phyloP scores from a whole-genome alignment of 2,888 invertebrate species.

The Amaurobius ferox region DNA sequence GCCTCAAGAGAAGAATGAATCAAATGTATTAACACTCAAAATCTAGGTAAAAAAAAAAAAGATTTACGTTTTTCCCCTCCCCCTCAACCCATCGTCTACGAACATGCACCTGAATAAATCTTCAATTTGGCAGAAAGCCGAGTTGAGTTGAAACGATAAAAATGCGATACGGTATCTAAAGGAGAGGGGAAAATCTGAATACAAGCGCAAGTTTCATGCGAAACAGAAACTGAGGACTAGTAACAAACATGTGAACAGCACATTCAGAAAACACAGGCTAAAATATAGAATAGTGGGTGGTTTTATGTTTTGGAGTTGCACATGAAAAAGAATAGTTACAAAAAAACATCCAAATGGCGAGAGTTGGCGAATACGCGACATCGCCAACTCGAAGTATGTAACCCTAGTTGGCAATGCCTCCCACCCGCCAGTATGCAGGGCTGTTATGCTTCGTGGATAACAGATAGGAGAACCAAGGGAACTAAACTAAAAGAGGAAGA shows the following conservation, averaged over 20 bases:
- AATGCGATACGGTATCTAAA: neutral
- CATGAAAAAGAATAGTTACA: neutral
- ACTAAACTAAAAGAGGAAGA: constrained; percentile 48
- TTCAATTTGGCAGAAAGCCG: neutral
- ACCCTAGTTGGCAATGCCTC: constrained; percentile 55
- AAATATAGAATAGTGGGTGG: too few species aligned
- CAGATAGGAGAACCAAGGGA: constrained; percentile 63
- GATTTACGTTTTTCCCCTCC: neutral
- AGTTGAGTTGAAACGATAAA: neutral
- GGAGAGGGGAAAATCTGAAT: neutral
- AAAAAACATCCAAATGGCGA: constrained; percentile 15
- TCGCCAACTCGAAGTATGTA: constrained; percentile 20
- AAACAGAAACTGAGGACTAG: too few species aligned
- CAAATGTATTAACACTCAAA: too few species aligned
- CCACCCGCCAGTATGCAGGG: constrained; percentile 50
- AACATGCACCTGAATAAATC: constrained; percentile 1
- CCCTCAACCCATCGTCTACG: neutral
- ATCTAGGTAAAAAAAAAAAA: too few species aligned
- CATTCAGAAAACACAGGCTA: too few species aligned
- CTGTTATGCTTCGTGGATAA: constrained; percentile 67
- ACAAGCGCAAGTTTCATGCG: too few species aligned
- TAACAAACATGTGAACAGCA: too few species aligned
- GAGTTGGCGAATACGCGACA: constrained; percentile 14
- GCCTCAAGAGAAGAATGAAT: too few species aligned
- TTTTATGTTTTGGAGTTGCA: too few species aligned